Base-by-base conservation (phyloP, 37 sponge, comb jelly and placozoan genomes). In the Tethya wilhelma region DNA sequence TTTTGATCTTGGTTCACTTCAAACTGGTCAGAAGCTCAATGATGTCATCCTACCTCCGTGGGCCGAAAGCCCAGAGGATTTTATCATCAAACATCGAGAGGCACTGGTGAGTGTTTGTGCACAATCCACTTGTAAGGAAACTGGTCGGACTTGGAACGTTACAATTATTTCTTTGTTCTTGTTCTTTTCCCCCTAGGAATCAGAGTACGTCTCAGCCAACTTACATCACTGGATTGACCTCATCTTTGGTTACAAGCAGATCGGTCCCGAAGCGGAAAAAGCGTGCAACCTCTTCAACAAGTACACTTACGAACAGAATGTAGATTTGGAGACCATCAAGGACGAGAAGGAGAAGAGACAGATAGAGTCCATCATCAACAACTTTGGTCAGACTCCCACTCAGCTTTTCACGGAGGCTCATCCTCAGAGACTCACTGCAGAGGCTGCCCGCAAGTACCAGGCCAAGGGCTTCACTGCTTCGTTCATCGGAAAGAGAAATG, bases 201-300 rank as follows among this genome's bases (percentile, higher is more conserved):
- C 87, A 40, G 95, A 95, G 37, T 90, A 93, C 65, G 98, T 97
- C 20, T 93, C 93, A 2, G 57, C 64, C 26, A 80, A 95, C 43
- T 82, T 97, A 44, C 87, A 95, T 64, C 78, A 97, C 56, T 97
- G 98, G 98, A 93, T 97, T 20, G 98, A 97, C 65, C 85, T 97
- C 69, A 95, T 97, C 57, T 97, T 95, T 77, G 98, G 98, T 33
- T 97, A 93, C 93, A 97, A 97, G 78, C 98, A 97, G 79, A 78
- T 68, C 33, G 98, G 98, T 1, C 73, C 89, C 29, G 98, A 93
- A 55, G 98, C 98, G 4, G 89, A 65, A 22, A 93, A 95, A 72
- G 95, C 98, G 12, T 44, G 80, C 69, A 97, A 97, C 67, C 89
- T 97, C 58, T 97, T 92, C 89, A 90, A 90, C 72, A 90, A 95